These are phyloP conservation scores for Hirundichthys speculiger DNA, from an alignment of 2,113 vertebrate species.

Conservation along the genomic window DNA sequence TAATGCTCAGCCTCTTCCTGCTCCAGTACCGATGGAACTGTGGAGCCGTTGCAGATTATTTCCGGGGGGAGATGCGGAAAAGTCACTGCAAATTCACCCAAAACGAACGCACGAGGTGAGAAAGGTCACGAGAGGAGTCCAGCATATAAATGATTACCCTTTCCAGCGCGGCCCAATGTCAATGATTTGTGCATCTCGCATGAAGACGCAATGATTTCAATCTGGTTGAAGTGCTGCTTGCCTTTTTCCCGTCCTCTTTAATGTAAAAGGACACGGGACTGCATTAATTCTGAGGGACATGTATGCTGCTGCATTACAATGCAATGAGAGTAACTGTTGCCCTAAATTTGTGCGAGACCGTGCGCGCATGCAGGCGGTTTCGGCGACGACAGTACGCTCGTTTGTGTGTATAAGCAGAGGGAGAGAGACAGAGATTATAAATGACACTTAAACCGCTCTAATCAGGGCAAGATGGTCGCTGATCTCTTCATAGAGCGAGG, in stretches of 20 bases:
- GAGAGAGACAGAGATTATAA: slow-evolving; percentile 33
- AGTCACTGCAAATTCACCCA: slow-evolving; percentile 35
- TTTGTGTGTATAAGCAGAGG: slow-evolving; percentile 11
- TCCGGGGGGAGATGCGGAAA: slow-evolving; percentile 36
- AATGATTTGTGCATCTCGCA: slow-evolving; percentile 26
- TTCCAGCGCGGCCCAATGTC: slow-evolving; percentile 26
- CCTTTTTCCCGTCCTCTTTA: slow-evolving; percentile 40
- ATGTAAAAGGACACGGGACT: slow-evolving; percentile 56
- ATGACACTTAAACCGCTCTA: slow-evolving; percentile 61
- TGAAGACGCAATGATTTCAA: slow-evolving; percentile 37
- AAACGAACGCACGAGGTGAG: slow-evolving; percentile 36
- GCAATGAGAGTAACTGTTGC: slow-evolving; percentile 50
- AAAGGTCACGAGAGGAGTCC: slow-evolving; percentile 27
- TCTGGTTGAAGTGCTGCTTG: slow-evolving; percentile 33
- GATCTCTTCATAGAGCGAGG: slow-evolving; percentile 57
- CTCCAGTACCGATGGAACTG: slow-evolving; percentile 4
- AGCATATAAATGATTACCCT: slow-evolving; percentile 49
- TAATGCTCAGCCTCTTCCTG: slow-evolving; percentile 16
- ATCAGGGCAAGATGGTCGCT: slow-evolving; percentile 69
- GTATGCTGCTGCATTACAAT: slow-evolving; percentile 52
- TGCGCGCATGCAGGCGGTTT: slow-evolving; percentile 9
- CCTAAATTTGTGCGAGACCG: slow-evolving; percentile 56
- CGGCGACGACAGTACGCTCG: not conserved
- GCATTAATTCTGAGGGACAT: slow-evolving; percentile 55
- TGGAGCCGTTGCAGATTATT: slow-evolving; percentile 32